These are phyloP conservation scores for Cyprinodon brontotheroides DNA, from an alignment of 2,113 vertebrate species.

Conservation along the genomic window DNA sequence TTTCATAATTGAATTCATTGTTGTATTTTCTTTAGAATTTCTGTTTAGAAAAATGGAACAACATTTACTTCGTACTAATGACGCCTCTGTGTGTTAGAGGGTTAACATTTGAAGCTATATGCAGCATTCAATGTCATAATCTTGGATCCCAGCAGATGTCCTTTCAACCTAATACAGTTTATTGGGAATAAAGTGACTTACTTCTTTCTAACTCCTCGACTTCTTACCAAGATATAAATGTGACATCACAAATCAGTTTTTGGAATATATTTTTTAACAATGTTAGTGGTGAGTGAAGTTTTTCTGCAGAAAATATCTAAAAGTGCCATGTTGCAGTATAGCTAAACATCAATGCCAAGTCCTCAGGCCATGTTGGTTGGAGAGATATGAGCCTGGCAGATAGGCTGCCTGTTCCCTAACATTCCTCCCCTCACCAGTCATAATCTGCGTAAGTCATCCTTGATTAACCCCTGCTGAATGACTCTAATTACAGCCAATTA, in stretches of 20 bases:
- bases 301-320: slow-evolving; percentile 5
- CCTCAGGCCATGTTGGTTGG: slow-evolving; percentile 27
- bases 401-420: slow-evolving; percentile 39
- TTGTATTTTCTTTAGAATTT: too few species aligned
- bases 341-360: slow-evolving; percentile 39
- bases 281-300: slow-evolving; percentile 4
- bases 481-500: slow-evolving; percentile 81
- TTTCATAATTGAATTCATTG: too few species aligned
- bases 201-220: slow-evolving; percentile 8
- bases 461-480: slow-evolving; percentile 77
- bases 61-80: too few species aligned
- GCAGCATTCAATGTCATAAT: background rate
- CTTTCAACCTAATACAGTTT: background rate
- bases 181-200: slow-evolving; percentile 2
- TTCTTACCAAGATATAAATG: background rate
- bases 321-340: slow-evolving; percentile 4
- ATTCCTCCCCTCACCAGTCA: slow-evolving; percentile 52
- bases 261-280: background rate
- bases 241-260: slow-evolving; percentile 10
- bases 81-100: background rate
- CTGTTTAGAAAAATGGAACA: too few species aligned
- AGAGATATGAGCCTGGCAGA: slow-evolving; percentile 48
- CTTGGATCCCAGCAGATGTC: background rate
- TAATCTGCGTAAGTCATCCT: slow-evolving; percentile 75
- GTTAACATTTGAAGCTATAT: background rate